A percentile compares a stretch with the other conserved stretches of the same genome.
phyloP scores from a whole-genome alignment of 2,888 invertebrate genomes.

The Dichetophora obliterata region DNA sequence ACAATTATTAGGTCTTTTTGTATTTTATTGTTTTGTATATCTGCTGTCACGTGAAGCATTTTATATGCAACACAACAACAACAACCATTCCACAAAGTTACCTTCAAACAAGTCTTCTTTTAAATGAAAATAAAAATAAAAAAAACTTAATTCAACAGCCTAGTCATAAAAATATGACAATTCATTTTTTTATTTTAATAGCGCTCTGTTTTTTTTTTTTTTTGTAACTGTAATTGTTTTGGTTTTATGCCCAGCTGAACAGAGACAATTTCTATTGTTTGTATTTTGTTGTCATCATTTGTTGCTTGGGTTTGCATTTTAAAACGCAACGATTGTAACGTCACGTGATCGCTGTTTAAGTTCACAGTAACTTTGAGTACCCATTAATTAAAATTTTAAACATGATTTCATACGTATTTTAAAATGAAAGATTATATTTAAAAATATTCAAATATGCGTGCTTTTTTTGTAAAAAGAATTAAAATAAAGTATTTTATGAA shows the following conservation, averaged over 20 bases:
- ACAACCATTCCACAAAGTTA: neutral
- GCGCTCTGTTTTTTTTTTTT: neutral
- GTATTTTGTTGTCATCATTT: slow-evolving; percentile 20
- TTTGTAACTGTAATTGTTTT: slow-evolving; percentile 43
- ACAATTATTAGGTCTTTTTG: neutral
- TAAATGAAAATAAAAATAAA: neutral
- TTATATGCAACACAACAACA: slow-evolving; percentile 18
- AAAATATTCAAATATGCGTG: too few species aligned
- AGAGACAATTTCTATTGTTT: slow-evolving; percentile 39
- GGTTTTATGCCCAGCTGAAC: slow-evolving; percentile 45
- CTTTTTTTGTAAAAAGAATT: too few species aligned
- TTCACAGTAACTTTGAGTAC: slow-evolving; percentile 5
- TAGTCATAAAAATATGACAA: slow-evolving; percentile 29
- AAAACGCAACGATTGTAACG: slow-evolving; percentile 44
- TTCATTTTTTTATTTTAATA: neutral
- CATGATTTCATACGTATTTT: too few species aligned
- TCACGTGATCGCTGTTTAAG: slow-evolving; percentile 40
- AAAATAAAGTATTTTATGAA: too few species aligned
- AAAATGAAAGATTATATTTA: too few species aligned
- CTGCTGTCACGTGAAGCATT: slow-evolving; percentile 27
- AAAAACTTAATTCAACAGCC: neutral
- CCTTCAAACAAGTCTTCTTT: neutral
- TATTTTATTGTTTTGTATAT: neutral
- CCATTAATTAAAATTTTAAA: too few species aligned
- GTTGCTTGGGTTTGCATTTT: slow-evolving; percentile 17